Conservation (phyloP, 2,888 invertebrate genomes). For the Meandrusa payeni region DNA sequence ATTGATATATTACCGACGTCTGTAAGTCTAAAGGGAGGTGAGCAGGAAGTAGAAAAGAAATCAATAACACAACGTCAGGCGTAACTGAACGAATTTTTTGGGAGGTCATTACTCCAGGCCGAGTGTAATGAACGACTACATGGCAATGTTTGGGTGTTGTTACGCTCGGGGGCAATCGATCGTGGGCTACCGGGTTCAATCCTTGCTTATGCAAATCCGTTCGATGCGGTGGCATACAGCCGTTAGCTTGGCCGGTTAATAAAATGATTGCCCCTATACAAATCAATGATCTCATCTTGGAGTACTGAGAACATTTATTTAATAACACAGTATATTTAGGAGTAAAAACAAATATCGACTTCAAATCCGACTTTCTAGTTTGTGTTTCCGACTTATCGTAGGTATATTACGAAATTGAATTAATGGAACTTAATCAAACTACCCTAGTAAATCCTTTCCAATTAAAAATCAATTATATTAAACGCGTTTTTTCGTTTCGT, state of each 20-base stretch:
- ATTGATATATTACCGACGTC: constrained; percentile 8
- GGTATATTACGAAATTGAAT: too few species aligned
- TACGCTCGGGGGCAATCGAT: constrained; percentile 21
- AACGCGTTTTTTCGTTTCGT: too few species aligned
- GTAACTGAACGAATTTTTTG: constrained; percentile 24
- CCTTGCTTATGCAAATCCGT: constrained; percentile 21
- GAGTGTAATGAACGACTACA: constrained; percentile 24
- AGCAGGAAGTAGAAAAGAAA: constrained; percentile 21
- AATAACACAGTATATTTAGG: too few species aligned
- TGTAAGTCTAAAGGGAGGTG: constrained; percentile 13
- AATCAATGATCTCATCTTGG: constrained; percentile 3
- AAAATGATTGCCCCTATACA: not conserved
- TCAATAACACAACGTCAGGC: constrained; percentile 17
- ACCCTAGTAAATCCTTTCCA: too few species aligned
- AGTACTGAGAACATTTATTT: too few species aligned
- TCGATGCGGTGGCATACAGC: not conserved
- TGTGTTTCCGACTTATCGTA: too few species aligned
- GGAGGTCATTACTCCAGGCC: constrained; percentile 21
- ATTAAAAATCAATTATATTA: too few species aligned
- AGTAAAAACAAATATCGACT: too few species aligned
- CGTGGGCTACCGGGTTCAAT: constrained; percentile 23
- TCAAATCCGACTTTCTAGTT: too few species aligned
- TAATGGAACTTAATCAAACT: too few species aligned
- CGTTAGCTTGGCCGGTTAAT: not conserved
- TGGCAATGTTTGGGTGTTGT: constrained; percentile 25